phyloP scores from a whole-genome alignment of 1,140 invertebrate genomes.

The Ceratina calcarata region DNA sequence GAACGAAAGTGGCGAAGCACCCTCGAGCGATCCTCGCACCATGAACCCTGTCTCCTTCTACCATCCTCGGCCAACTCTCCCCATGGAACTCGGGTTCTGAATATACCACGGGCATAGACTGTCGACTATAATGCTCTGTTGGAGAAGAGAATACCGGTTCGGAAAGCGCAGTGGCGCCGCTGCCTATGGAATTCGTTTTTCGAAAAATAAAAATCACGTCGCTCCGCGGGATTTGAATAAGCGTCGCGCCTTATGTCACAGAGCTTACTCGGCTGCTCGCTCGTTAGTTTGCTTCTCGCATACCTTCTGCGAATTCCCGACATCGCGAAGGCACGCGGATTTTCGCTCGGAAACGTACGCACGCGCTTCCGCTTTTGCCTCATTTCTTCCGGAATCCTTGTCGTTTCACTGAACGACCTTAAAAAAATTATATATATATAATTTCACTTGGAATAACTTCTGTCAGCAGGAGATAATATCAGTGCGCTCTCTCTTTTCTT shows the following conservation, averaged over 20 bases:
- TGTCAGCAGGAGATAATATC: no score
- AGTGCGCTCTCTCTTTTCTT: background rate
- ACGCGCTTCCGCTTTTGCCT: no score
- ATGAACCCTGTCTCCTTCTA: conserved; percentile 53
- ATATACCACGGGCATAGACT: conserved; percentile 61
- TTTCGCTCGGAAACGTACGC: background rate
- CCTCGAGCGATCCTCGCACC: conserved; percentile 69
- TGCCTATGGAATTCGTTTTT: conserved; percentile 59
- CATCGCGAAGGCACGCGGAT: conserved; percentile 7
- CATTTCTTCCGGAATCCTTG: background rate
- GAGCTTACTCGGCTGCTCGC: conserved; percentile 2
- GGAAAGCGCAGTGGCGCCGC: conserved; percentile 67
- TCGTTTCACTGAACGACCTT: background rate
- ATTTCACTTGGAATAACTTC: background rate
- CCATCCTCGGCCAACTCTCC: conserved; percentile 61
- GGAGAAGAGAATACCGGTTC: conserved; percentile 73
- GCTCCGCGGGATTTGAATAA: conserved; percentile 42
- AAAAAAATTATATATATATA: background rate
- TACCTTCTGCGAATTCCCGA: conserved; percentile 31
- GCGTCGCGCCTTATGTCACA: background rate
- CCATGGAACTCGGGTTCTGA: conserved; percentile 58
- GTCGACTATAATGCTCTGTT: conserved; percentile 66
- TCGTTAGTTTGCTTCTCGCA: conserved; percentile 13
- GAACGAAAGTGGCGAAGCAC: conserved; percentile 73
- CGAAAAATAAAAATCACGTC: conserved; percentile 49